phyloP scores from a whole-genome alignment of 2,888 invertebrate species.

The Baronia brevicornis region DNA sequence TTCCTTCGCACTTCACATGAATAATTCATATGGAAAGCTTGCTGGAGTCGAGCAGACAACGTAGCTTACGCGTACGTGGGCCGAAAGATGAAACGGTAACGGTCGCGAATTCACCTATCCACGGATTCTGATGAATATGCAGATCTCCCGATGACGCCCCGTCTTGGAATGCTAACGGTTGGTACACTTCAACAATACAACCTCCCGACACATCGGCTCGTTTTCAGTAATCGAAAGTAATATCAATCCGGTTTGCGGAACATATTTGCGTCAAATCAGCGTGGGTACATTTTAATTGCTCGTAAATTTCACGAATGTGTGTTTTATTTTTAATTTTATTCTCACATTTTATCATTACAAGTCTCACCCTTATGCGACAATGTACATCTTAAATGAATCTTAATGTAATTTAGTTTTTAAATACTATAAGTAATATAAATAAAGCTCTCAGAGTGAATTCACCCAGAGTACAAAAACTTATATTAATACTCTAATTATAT shows the following conservation, averaged over 20 bases:
- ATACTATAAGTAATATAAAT: too few relatives aligned
- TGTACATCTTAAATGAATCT: too few relatives aligned
- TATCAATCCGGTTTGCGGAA: slow-evolving; percentile 23
- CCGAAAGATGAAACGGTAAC: slow-evolving; percentile 50
- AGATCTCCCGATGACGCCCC: slow-evolving; percentile 53
- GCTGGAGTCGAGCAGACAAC: slow-evolving; percentile 19
- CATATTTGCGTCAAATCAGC: slow-evolving; percentile 33
- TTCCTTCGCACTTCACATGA: slow-evolving; percentile 40
- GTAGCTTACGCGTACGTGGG: slow-evolving; percentile 21
- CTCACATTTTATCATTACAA: too few relatives aligned
- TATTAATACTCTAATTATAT: too few relatives aligned
- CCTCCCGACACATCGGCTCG: slow-evolving; percentile 24
- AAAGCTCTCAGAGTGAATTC: too few relatives aligned
- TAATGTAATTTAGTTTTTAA: too few relatives aligned
- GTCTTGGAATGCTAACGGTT: slow-evolving; percentile 66
- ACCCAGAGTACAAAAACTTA: too few relatives aligned
- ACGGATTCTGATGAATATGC: slow-evolving; percentile 62
- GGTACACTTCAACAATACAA: slow-evolving; percentile 52
- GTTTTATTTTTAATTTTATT: too few relatives aligned
- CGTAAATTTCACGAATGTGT: slow-evolving; percentile 26
- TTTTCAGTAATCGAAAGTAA: slow-evolving; percentile 32
- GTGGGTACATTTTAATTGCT: slow-evolving; percentile 27
- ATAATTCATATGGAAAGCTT: slow-evolving; percentile 41
- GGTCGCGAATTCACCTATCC: slow-evolving; percentile 52
- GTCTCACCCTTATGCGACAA: too few relatives aligned